Base-by-base conservation (phyloP, 2,888 invertebrate genomes). In the Philaethria dido region DNA sequence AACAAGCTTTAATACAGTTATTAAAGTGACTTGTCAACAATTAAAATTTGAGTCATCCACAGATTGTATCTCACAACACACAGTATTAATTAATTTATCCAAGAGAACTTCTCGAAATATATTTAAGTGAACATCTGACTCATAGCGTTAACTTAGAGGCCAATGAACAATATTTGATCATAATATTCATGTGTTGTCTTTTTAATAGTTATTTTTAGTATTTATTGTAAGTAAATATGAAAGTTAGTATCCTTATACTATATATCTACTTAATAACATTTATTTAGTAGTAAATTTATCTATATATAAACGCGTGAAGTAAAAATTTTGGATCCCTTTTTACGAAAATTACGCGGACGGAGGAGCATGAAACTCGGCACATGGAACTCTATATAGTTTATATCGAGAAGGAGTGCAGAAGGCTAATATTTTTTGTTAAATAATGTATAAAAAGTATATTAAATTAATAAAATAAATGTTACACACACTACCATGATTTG, bases 51-150 rank as follows among this genome's bases (percentile, higher is more conserved):
- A 75, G 63, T 72, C 70, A 73, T 69, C 65, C 63, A 66, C 61
- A 70, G 74, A 74, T 77, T 72, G 69, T 66, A 74, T 73, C 64
- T 68, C 68, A 63, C 54, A 65, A 20, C 22, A 39, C 50, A 65
- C 57, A 18, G 20, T 77, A 73, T 73, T 70, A 78, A 78, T 79
- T 79, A 77, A 79, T 78, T 78, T 76, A 75, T 72, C 74, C 45
- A 39, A 59, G 39, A 60, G 13, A 45, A 20, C 50, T 50, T 50
- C 50, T 62, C 16, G 57, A 52, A 54, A 61, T 61, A 57, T 62
- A 57, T 64, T 18, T 48, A 60, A 36, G 13, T 25, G 22, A 14
- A 42, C 16, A 14, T 52, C 47, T 68, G 68, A 64, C 52, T 68
- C 64, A 68, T 22, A 59, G 2, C 9, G 18, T 48, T 14, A 29